These are phyloP conservation scores for Rhizomys pruinosus DNA, from an alignment of 2,113 vertebrate species.

Conservation along the genomic window DNA sequence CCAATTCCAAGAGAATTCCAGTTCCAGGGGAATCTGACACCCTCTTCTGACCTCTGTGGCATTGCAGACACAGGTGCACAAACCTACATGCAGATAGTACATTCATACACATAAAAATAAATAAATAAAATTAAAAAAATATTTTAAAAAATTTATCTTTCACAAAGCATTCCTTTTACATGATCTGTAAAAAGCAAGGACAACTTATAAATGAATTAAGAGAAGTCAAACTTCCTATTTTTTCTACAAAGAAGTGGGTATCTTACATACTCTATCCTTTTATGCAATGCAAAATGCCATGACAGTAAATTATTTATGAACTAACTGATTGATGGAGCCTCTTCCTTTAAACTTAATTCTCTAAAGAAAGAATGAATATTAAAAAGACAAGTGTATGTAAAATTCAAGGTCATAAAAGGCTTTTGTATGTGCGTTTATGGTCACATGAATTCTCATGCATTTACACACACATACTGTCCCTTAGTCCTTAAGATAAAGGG, in stretches of 20 bases:
- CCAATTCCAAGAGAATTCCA: too few species aligned
- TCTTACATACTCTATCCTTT: neutral
- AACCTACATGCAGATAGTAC: too few species aligned
- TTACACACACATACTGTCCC: neutral
- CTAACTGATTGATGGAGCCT: neutral
- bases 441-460: too few species aligned
- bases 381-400: neutral
- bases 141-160: neutral
- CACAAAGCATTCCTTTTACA: too few species aligned
- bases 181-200: neutral
- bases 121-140: too few species aligned
- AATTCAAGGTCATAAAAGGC: neutral
- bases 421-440: neutral
- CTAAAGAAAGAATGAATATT: neutral
- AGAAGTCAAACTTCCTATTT: neutral
- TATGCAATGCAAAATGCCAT: neutral
- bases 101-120: too few species aligned
- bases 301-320: neutral
- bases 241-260: neutral
- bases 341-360: neutral
- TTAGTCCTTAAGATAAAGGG: neutral
- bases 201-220: neutral
- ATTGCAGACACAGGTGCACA: too few species aligned
- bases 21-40: too few species aligned
- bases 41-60: too few species aligned